Evolutionary conservation across 2,888 invertebrate species (phyloP), one percentile per base, ranked within the genome.

Genomic region (Phaedon cochleariae): DNA sequence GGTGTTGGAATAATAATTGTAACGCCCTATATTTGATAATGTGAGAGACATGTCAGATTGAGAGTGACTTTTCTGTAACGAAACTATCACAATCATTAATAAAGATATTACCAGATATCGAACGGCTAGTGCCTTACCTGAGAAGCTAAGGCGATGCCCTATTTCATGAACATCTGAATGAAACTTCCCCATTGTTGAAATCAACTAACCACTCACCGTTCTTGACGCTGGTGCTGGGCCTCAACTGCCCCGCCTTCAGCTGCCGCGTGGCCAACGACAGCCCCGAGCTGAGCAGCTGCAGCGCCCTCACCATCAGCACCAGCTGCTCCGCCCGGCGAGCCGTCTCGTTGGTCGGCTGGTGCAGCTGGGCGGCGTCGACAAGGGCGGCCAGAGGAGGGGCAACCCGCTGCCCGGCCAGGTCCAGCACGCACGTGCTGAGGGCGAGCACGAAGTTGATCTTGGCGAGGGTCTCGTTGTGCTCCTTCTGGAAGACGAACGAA

Each of bases 381-480:
- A n/a, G n/a, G n/a, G n/a, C n/a, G n/a, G n/a, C 80, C 22, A 83
- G 63, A 2, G 81, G 80, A 1, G 94, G 94, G 1, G 92, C 90
- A 60, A 92, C 90, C 75, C 92, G 88, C n/a, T 90, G 90, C 68
- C 92, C 89, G 12, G 95, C 95, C 64, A 95, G 87, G 85, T 97
- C 97, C 70, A 96, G 88, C 65, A 99, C 92, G 81, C 97, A 96
- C 82, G 97, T 97, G 72, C 96, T 96, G 71, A 99, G 86, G 69
- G 97, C 96, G 78, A 97, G 87, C 70, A 98, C 97, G 85, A 98
- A 99, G 86, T 97, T 96, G 74, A 99, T 87, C 85, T 98, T 98
- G 18, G 97, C 96, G 84, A 99, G 88, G 51, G 96, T 97, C 83
- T 97, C 96, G 86, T 96, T 97, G 86, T 98, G 97, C 85, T 96